Percentiles rank a stretch among this genome's conserved stretches.
Evolutionary conservation across 1,140 invertebrate species (phyloP).

Genomic region (Lasioglossum albipes): DNA sequence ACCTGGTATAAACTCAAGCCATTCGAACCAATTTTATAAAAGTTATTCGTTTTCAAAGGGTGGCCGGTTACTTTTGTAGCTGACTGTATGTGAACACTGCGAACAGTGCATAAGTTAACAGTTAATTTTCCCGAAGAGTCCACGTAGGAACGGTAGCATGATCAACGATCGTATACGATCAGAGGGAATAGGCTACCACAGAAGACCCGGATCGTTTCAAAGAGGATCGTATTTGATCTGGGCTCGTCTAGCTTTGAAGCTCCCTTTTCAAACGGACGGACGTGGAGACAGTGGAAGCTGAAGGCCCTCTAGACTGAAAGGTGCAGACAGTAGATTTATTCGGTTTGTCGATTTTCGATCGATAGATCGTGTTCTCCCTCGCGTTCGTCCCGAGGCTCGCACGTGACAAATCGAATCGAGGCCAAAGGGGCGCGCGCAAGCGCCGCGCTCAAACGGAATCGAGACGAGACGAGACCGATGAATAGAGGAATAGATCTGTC

Average conservation of each 20-base stretch:
- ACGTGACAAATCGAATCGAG: slow-evolving; percentile 44
- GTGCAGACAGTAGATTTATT: slow-evolving; percentile 37
- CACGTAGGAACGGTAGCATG: too few species aligned
- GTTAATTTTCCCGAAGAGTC: too few species aligned
- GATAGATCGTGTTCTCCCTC: slow-evolving; percentile 13
- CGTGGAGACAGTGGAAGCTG: too few species aligned
- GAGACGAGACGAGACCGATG: slow-evolving; percentile 18
- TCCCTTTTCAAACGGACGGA: background rate
- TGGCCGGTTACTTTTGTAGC: too few species aligned
- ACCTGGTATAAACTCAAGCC: too few species aligned
- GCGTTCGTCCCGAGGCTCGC: background rate
- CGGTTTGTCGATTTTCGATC: slow-evolving; percentile 22
- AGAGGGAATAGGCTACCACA: too few species aligned
- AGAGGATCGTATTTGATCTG: background rate
- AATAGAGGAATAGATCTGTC: slow-evolving; percentile 49
- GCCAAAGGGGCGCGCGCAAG: slow-evolving; percentile 28
- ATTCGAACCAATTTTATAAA: too few species aligned
- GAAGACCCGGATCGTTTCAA: too few species aligned
- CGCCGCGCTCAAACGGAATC: background rate
- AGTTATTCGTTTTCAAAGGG: too few species aligned
- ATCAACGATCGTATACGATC: too few species aligned
- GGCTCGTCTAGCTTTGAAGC: background rate
- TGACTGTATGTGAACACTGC: too few species aligned
- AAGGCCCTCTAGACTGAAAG: background rate
- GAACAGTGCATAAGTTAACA: too few species aligned